A percentile compares a stretch with the other conserved stretches of the same genome.
Evolutionary conservation across 2,888 invertebrate species (phyloP).

Genomic region (Lasioglossum marginatum): DNA sequence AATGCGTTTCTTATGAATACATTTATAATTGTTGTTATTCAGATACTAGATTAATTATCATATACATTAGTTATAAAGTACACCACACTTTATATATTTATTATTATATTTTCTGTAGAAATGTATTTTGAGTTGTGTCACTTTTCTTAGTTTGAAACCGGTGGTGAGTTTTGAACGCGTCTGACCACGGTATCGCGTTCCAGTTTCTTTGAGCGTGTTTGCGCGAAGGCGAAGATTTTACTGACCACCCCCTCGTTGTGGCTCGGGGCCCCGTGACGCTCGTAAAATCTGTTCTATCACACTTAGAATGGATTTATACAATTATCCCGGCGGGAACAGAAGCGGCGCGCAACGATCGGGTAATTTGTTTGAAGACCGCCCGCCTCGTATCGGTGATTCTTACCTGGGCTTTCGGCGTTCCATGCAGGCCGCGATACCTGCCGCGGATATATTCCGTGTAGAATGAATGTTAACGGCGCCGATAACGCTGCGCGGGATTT

Average conservation of each 20-base stretch:
- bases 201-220: background rate
- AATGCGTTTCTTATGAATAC: too few relatives aligned
- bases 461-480: background rate
- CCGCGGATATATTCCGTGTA: background rate
- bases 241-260: background rate
- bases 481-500: background rate
- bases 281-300: slow-evolving; percentile 39
- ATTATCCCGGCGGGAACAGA: slow-evolving; percentile 44
- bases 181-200: background rate
- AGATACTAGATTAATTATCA: too few relatives aligned
- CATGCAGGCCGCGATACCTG: background rate
- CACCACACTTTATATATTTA: too few relatives aligned
- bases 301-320: slow-evolving; percentile 40
- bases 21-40: too few relatives aligned
- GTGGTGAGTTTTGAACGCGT: slow-evolving; percentile 4
- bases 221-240: background rate
- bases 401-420: background rate
- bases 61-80: too few relatives aligned
- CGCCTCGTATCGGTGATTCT: slow-evolving; percentile 3
- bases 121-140: too few relatives aligned
- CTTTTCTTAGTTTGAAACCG: background rate
- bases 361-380: slow-evolving; percentile 27
- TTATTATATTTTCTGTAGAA: too few relatives aligned
- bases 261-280: slow-evolving; percentile 9
- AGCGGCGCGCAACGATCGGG: slow-evolving; percentile 21